A percentile compares a stretch with the other conserved stretches of the same genome.
These are phyloP conservation scores for Lagodon rhomboides DNA, from an alignment of 2,797 vertebrate genomes.

Conservation along the genomic window DNA sequence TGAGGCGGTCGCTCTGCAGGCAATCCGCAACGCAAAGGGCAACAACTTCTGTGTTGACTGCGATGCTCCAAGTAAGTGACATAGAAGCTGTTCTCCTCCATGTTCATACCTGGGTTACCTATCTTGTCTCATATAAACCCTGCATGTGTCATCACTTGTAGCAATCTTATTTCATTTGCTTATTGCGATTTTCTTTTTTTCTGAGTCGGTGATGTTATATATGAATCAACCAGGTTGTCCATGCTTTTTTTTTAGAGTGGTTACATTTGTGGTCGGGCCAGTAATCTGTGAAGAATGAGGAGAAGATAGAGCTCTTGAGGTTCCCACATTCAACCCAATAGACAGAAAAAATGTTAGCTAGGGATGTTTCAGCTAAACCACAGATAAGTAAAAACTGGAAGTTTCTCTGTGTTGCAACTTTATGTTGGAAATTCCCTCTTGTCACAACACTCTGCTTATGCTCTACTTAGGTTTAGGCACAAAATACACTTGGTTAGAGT, in stretches of 20 bases:
- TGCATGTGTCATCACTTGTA: background rate
- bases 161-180: background rate
- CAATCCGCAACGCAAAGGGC: conserved; percentile 92
- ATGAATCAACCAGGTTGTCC: background rate
- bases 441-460: too few species aligned
- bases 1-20: conserved; percentile 93
- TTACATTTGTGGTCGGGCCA: background rate
- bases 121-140: background rate
- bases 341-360: too few species aligned
- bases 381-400: too few species aligned
- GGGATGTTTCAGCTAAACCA: too few species aligned
- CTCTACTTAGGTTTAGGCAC: too few species aligned
- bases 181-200: background rate
- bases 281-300: background rate
- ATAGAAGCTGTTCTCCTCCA: background rate
- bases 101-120: background rate
- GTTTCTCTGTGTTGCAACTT: too few species aligned
- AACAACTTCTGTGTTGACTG: conserved; percentile 95
- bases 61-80: conserved; percentile 91
- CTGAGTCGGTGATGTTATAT: conserved; percentile 1
- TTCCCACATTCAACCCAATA: background rate
- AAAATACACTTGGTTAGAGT: too few species aligned
- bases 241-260: background rate
- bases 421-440: too few species aligned
- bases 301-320: background rate